Evolutionary conservation across 2,797 vertebrate genomes (phyloP).

Genomic region (Sebastes iracundus): DNA sequence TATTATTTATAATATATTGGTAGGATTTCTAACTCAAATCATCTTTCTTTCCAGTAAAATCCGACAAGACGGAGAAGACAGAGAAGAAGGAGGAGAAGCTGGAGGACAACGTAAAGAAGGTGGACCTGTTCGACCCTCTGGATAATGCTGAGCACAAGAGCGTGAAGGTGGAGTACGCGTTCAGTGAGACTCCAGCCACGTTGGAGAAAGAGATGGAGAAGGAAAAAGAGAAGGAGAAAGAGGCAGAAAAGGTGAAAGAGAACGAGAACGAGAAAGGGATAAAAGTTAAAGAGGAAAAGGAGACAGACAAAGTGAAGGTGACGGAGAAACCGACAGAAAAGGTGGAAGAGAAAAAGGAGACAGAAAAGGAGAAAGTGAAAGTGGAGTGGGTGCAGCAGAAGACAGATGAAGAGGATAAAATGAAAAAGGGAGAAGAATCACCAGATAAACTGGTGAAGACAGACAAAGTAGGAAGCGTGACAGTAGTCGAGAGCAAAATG

Average conservation of each 20-base stretch:
- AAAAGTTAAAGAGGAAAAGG: slow-evolving; percentile 2
- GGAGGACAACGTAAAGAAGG: slow-evolving; percentile 40
- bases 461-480: slow-evolving; percentile 25
- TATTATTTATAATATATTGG: neutral
- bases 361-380: slow-evolving; percentile 19
- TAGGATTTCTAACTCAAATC: neutral
- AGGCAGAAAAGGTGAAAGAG: neutral
- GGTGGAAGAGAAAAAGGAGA: neutral
- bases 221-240: neutral
- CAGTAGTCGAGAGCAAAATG: slow-evolving; percentile 12
- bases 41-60: slow-evolving; percentile 52
- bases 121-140: slow-evolving; percentile 33
- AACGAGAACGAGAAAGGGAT: neutral
- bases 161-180: slow-evolving; percentile 59
- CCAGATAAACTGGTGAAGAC: slow-evolving; percentile 17
- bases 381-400: slow-evolving; percentile 18
- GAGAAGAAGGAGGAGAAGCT: slow-evolving; percentile 13
- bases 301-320: slow-evolving; percentile 16
- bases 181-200: slow-evolving; percentile 44
- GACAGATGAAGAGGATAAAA: slow-evolving; percentile 26
- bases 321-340: slow-evolving; percentile 8
- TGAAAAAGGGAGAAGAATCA: slow-evolving; percentile 25
- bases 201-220: slow-evolving; percentile 43
- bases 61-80: slow-evolving; percentile 60
- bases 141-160: slow-evolving; percentile 54